Base-by-base conservation (phyloP, 1,140 invertebrate genomes). In the Formica selysi region DNA sequence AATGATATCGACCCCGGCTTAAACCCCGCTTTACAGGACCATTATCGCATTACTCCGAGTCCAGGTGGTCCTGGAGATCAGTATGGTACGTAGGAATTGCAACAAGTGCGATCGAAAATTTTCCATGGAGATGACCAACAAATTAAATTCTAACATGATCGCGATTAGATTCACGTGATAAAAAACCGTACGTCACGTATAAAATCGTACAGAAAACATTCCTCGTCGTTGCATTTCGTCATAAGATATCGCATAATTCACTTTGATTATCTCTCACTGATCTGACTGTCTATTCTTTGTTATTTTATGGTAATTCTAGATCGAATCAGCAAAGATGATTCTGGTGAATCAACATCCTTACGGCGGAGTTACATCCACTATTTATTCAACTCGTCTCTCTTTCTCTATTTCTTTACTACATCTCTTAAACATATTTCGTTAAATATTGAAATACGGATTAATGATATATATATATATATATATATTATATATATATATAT, bases 21-120 rank as follows among this genome's bases (percentile, higher is more conserved):
- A 88, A 95, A 96, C 92, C 95, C 96, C 87, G 96, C 96, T 92
- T 95, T 96, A 86, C 95, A 96, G 87, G 97, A 97, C 92, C 96
- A 97, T 93, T 98, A 97, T 94, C 95, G 97, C 80, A 96, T 97
- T 87, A 97, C 97, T 86, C 96, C 97, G 54, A 96, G 97, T 89
- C 96, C 97, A 19, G 97, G 96, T 80, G 96, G 96, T 59, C 96
- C 96, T 81, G 95, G 95, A 79, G 96, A 96, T 91, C 95, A 96
- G 95, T 97, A 97, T 95, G 96, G 96, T 96, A 94, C 36, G 88
- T 89, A 59, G 13, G 22, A 26, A 36, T n/a, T 62, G 19, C 54
- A 74, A 74, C 68, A 73, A 61, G 54, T 76, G 38, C 48, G 19
- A 38, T 5, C 26, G 38, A 41, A n/a, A 29, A 10, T 29, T 41